A percentile compares a stretch with the other conserved stretches of the same genome.
Evolutionary conservation across 2,888 invertebrate species (phyloP).

Genomic region (Andrena haemorrhoa): DNA sequence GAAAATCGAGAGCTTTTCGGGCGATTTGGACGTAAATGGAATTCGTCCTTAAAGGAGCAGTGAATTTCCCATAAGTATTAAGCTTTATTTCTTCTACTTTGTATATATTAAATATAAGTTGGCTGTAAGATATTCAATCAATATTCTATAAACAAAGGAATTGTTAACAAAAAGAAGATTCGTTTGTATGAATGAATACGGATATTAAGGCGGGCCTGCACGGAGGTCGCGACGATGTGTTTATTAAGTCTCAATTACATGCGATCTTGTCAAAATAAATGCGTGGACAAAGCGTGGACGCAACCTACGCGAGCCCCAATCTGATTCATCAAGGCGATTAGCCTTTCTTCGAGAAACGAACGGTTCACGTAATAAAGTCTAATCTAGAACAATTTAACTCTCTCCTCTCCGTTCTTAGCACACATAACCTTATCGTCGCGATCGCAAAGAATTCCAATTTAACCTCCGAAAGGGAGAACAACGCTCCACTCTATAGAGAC

Average conservation of each 20-base stretch:
- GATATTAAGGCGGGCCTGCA: neutral
- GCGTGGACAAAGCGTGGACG: constrained; percentile 43
- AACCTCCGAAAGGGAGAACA: too few species aligned
- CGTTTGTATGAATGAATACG: neutral
- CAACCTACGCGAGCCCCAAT: constrained; percentile 54
- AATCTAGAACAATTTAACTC: constrained; percentile 21
- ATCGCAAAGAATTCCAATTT: neutral
- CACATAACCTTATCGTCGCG: neutral
- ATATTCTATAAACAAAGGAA: neutral
- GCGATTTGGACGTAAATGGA: too few species aligned
- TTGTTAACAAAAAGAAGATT: neutral
- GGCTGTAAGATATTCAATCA: too few species aligned
- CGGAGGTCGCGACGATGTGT: constrained; percentile 9
- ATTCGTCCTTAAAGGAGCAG: too few species aligned
- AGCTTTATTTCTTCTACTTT: too few species aligned
- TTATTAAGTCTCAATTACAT: constrained; percentile 49
- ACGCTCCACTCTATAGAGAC: too few species aligned
- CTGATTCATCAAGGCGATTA: constrained; percentile 63
- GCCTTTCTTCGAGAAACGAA: constrained; percentile 59
- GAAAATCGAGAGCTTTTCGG: too few species aligned
- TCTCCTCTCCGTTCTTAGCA: neutral
- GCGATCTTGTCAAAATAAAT: constrained; percentile 56
- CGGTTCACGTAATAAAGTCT: constrained; percentile 24
- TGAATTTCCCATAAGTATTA: too few species aligned
- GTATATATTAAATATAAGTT: too few species aligned